Conservation (phyloP, 2,113 vertebrate genomes). For the Leptodactylus fuscus region DNA sequence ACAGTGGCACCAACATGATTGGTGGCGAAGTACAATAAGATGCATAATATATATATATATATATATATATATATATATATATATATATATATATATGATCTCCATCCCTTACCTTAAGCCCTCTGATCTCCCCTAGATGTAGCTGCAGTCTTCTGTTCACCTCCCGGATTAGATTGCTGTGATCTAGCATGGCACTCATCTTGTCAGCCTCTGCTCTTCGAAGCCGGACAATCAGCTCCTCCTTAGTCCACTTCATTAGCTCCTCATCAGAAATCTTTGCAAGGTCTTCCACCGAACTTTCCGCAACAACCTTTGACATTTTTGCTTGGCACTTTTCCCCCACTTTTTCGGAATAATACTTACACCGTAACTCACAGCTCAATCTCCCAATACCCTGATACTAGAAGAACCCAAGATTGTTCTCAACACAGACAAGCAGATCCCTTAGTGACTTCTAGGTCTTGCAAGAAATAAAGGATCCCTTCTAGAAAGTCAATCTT, state of each 20-base stretch:
- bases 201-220: conserved; percentile 92
- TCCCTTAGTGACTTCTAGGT: conserved; percentile 22
- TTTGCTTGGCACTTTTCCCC: conserved; percentile 55
- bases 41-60: neutral
- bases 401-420: neutral
- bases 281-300: conserved; percentile 81
- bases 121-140: conserved; percentile 93
- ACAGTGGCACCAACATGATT: neutral
- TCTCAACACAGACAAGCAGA: conserved; percentile 35
- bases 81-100: neutral
- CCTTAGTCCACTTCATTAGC: conserved; percentile 91
- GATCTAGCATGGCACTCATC: conserved; percentile 95
- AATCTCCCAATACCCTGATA: neutral
- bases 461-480: conserved; percentile 27
- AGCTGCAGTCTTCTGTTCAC: conserved; percentile 96
- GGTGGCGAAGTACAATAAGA: neutral
- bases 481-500: conserved; percentile 29
- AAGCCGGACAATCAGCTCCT: conserved; percentile 90
- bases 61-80: neutral
- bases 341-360: neutral
- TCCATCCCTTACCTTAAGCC: conserved; percentile 85
- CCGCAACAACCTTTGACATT: conserved; percentile 70
- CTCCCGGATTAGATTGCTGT: conserved; percentile 95
- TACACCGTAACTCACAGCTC: neutral
- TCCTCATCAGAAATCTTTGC: conserved; percentile 90